These are phyloP conservation scores for Lathamus discolor DNA, from an alignment of 2,113 vertebrate species.

Conservation along the genomic window DNA sequence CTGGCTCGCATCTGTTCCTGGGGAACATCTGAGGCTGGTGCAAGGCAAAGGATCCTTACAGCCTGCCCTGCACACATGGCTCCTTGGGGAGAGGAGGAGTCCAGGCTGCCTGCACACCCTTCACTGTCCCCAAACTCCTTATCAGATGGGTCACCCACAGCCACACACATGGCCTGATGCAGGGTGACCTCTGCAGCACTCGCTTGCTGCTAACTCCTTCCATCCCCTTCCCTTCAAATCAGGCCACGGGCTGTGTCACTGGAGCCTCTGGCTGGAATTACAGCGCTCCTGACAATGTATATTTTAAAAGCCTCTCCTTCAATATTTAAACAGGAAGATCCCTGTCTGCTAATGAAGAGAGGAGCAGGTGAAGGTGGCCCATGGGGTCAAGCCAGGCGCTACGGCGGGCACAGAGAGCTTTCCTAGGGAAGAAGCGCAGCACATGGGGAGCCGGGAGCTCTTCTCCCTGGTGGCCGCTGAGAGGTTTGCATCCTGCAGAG, in stretches of 20 bases:
- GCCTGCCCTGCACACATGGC: rapidly evolving
- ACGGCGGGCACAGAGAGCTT: background rate
- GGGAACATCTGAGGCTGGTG: background rate
- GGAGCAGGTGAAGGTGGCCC: background rate
- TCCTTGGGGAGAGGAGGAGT: background rate
- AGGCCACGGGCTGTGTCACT: background rate
- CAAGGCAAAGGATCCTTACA: background rate
- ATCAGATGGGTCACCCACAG: background rate
- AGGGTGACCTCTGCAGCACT: background rate
- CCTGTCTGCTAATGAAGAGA: background rate
- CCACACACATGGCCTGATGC: background rate
- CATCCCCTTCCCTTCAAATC: background rate
- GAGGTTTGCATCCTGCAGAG: background rate
- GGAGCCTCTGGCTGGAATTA: slow-evolving; percentile 24
- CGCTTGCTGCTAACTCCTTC: background rate
- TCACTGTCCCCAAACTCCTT: background rate
- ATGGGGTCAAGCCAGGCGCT: rapidly evolving
- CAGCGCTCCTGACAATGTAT: background rate
- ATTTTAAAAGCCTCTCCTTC: slow-evolving; percentile 11
- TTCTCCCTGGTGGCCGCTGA: background rate
- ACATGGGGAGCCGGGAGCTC: rapidly evolving
- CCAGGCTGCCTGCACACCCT: background rate
- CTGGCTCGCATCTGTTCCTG: slow-evolving; percentile 2
- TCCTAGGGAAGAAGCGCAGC: background rate
- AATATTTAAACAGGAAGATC: background rate